Evolutionary conservation across 2,888 invertebrate genomes (phyloP).

Genomic region (Patella caerulea): DNA sequence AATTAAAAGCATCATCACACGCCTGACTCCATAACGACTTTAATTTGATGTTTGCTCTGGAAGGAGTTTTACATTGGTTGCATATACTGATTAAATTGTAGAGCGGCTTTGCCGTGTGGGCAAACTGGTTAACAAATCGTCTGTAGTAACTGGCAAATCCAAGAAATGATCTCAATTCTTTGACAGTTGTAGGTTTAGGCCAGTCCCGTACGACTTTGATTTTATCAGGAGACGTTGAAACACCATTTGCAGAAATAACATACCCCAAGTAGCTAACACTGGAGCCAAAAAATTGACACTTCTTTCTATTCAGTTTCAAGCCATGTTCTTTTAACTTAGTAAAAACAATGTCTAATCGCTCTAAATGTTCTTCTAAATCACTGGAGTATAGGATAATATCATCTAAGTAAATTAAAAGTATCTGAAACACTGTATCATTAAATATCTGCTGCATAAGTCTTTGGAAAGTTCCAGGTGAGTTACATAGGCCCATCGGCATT

Average conservation of each 20-base stretch:
- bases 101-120: conserved; percentile 11
- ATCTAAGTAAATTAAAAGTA: conserved; percentile 28
- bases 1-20: conserved; percentile 30
- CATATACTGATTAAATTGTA: conserved; percentile 20
- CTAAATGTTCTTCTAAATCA: conserved; percentile 28
- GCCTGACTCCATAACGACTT: conserved; percentile 23
- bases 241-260: conserved; percentile 30
- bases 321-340: conserved; percentile 25
- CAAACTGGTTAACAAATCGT: conserved; percentile 32
- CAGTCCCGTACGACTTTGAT: conserved; percentile 23
- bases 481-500: conserved; percentile 26
- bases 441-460: conserved; percentile 33
- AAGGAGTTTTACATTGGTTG: conserved; percentile 13
- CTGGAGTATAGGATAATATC: conserved; percentile 29
- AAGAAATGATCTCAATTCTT: conserved; percentile 32
- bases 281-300: conserved; percentile 35
- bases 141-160: conserved; percentile 35
- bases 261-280: conserved; percentile 37
- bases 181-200: conserved; percentile 24
- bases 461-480: conserved; percentile 25
- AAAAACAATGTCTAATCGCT: conserved; percentile 30
- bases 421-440: conserved; percentile 20
- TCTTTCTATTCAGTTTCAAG: conserved; percentile 30
- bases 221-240: conserved; percentile 27
- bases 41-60: background rate